Conservation (phyloP, 1,140 invertebrate genomes). For the Drosophila aff. region DNA sequence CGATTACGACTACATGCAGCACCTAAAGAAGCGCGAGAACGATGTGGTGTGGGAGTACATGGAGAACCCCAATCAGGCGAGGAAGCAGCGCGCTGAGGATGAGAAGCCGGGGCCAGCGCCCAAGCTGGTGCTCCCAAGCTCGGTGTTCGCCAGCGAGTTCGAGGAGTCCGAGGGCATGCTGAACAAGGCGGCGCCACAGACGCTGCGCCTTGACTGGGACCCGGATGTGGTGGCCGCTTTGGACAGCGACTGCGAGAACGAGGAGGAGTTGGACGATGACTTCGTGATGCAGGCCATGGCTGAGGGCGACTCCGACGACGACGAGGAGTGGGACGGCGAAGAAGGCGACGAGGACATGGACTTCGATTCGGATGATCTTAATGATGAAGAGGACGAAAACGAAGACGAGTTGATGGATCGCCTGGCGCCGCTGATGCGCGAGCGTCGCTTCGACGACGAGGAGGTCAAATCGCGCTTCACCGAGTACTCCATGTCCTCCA, state of each 20-base stretch:
- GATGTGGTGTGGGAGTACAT: constrained; percentile 84
- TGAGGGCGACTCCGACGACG: constrained; percentile 85
- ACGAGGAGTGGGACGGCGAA: constrained; percentile 85
- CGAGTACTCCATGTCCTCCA: constrained; percentile 97
- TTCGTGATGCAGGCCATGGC: constrained; percentile 93
- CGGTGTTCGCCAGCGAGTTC: constrained; percentile 95
- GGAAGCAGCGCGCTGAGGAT: constrained; percentile 54
- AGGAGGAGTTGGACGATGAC: constrained; percentile 96
- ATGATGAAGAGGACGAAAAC: constrained; percentile 85
- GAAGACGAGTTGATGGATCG: constrained; percentile 87
- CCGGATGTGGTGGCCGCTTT: constrained; percentile 96
- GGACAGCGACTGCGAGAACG: constrained; percentile 95
- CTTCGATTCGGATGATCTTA: constrained; percentile 83
- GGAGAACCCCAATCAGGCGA: constrained; percentile 76
- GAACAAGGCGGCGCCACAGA: constrained; percentile 93
- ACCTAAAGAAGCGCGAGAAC: constrained; percentile 89
- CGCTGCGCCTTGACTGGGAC: constrained; percentile 92
- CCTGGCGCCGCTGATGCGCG: constrained; percentile 86
- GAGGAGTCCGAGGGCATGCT: constrained; percentile 95
- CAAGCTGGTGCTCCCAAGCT: constrained; percentile 88
- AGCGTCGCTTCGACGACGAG: constrained; percentile 88
- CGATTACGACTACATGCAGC: constrained; percentile 98
- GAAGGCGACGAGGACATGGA: constrained; percentile 84
- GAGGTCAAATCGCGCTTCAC: constrained; percentile 96
- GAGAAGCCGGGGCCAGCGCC: constrained; percentile 46